phyloP scores from a whole-genome alignment of 2,797 vertebrate genomes.

The Propithecus deckenii region DNA sequence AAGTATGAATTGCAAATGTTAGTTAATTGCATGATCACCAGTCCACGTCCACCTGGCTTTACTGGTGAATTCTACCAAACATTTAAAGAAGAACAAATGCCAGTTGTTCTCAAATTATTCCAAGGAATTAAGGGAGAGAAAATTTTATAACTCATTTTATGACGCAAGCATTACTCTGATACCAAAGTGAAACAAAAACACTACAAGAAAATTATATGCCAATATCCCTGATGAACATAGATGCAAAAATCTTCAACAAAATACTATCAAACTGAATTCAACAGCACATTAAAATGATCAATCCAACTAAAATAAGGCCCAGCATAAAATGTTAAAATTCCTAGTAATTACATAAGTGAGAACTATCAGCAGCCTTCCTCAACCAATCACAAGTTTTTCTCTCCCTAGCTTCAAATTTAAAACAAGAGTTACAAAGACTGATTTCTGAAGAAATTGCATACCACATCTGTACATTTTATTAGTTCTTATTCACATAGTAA shows the following conservation, averaged over 20 bases:
- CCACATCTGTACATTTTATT: background rate
- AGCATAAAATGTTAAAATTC: slow-evolving; percentile 7
- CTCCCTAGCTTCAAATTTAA: slow-evolving; percentile 17
- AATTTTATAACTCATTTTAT: no score
- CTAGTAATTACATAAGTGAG: background rate
- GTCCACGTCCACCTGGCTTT: no score
- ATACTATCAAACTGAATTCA: no score
- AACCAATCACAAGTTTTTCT: background rate
- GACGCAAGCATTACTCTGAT: no score
- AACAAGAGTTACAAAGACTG: background rate
- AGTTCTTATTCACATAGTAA: background rate
- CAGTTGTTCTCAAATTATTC: no score
- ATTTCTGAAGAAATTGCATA: slow-evolving; percentile 34
- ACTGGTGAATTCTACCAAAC: no score
- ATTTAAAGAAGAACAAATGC: no score
- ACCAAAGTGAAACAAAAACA: no score
- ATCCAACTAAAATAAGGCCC: slow-evolving; percentile 16
- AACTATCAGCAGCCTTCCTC: background rate
- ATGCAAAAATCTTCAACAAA: no score
- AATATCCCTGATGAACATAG: no score
- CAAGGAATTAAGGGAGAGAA: no score
- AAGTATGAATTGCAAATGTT: slow-evolving; percentile 27
- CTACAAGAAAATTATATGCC: no score
- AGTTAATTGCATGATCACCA: background rate
- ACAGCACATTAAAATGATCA: background rate